These are phyloP conservation scores for Sphyrna mokarran DNA, from an alignment of 2,113 vertebrate species.

Conservation along the genomic window DNA sequence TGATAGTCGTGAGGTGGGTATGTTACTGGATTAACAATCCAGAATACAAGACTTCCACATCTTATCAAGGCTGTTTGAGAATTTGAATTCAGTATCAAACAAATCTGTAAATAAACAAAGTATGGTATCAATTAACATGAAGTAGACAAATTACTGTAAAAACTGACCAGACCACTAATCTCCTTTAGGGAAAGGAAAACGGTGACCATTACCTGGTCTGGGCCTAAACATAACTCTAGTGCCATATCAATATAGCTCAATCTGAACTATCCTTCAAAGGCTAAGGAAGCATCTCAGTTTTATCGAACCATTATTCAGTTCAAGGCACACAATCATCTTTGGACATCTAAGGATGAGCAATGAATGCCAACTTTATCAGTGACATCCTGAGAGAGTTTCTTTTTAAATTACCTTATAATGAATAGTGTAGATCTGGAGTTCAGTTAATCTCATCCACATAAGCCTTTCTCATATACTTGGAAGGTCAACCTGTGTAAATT, in stretches of 20 bases:
- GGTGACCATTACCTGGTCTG: not conserved
- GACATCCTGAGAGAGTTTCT: not conserved
- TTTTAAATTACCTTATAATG: not conserved
- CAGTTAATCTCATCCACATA: not conserved
- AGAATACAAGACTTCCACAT: not conserved
- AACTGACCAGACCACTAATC: not conserved
- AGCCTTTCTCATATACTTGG: not conserved
- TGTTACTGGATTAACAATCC: not conserved
- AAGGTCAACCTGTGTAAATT: not conserved
- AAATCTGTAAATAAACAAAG: not conserved
- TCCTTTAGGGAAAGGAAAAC: not conserved
- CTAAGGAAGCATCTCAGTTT: not conserved
- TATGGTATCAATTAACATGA: not conserved
- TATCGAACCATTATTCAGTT: not conserved
- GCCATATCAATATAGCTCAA: not conserved
- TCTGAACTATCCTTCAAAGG: not conserved
- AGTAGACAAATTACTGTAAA: not conserved
- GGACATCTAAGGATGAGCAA: not conserved
- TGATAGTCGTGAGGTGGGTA: not conserved
- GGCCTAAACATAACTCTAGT: not conserved
- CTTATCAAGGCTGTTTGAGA: not conserved
- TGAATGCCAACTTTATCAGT: not conserved
- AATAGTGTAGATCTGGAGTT: not conserved
- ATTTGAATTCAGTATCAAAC: not conserved
- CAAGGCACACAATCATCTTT: not conserved